These are phyloP conservation scores for Tricholaema leucomelas DNA, from an alignment of 2,113 vertebrate species.

Conservation along the genomic window DNA sequence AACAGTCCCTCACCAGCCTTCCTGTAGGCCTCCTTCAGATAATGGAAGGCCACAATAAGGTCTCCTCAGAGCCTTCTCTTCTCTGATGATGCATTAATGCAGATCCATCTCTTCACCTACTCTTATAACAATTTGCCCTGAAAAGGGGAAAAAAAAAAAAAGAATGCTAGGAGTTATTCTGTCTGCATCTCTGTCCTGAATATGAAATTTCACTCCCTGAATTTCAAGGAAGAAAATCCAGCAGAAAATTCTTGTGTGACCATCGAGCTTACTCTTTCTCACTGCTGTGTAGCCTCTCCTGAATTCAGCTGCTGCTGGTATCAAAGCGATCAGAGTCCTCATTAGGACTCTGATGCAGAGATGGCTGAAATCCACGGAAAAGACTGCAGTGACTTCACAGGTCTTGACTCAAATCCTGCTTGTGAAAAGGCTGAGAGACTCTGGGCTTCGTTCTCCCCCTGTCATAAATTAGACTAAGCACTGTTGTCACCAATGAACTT, in stretches of 20 bases:
- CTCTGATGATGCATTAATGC: too few relatives aligned
- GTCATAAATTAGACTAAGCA: neutral
- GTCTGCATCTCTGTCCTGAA: too few relatives aligned
- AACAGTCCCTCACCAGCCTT: too few relatives aligned
- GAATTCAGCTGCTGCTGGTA: neutral
- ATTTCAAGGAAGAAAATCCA: neutral
- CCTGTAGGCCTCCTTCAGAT: too few relatives aligned
- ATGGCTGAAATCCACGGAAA: too few relatives aligned
- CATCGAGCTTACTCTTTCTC: neutral
- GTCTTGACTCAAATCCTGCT: neutral
- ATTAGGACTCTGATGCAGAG: neutral
- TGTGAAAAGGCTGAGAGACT: neutral
- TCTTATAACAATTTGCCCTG: too few relatives aligned
- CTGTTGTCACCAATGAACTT: neutral
- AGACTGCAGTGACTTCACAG: neutral
- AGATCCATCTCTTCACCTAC: too few relatives aligned
- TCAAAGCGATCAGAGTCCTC: neutral
- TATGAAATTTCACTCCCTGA: neutral
- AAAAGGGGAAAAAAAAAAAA: too few relatives aligned
- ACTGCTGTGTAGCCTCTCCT: neutral
- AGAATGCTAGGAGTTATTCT: too few relatives aligned
- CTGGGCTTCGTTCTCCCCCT: neutral
- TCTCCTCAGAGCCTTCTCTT: too few relatives aligned
- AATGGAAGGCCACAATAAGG: too few relatives aligned
- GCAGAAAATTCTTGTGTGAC: neutral